Evolutionary conservation across 2,888 invertebrate genomes (phyloP).

Genomic region (Acanthococcus lagerstroemiae): DNA sequence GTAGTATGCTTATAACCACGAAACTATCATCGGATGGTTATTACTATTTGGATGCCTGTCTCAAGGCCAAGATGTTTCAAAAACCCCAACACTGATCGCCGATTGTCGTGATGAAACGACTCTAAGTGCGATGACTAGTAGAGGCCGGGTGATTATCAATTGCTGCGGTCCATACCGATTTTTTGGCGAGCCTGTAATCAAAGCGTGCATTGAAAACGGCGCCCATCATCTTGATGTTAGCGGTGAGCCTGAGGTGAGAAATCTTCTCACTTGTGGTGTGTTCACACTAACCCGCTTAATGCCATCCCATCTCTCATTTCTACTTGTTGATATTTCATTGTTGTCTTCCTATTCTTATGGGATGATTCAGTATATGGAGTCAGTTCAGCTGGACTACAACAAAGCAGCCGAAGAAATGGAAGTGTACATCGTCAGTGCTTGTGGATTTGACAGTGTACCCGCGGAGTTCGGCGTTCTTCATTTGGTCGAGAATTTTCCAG

Average conservation of each 20-base stretch:
- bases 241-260: slow-evolving; percentile 70
- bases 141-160: slow-evolving; percentile 71
- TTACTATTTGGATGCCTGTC: neutral
- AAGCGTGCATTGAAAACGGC: slow-evolving; percentile 70
- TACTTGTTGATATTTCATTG: too few species aligned
- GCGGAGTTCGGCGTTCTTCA: slow-evolving; percentile 73
- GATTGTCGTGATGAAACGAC: slow-evolving; percentile 50
- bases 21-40: slow-evolving; percentile 25
- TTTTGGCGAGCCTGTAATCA: slow-evolving; percentile 81
- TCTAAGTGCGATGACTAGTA: slow-evolving; percentile 66
- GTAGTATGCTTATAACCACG: slow-evolving; percentile 12
- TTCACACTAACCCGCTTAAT: too few species aligned
- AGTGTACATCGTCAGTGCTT: slow-evolving; percentile 77
- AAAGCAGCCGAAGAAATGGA: slow-evolving; percentile 62
- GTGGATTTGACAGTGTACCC: slow-evolving; percentile 92
- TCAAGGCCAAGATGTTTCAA: slow-evolving; percentile 14
- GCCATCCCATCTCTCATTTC: too few species aligned
- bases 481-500: slow-evolving; percentile 65
- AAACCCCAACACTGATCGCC: slow-evolving; percentile 13
- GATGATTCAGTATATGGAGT: slow-evolving; percentile 72
- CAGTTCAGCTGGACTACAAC: slow-evolving; percentile 71
- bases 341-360: too few species aligned
- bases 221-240: slow-evolving; percentile 87
- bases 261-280: neutral
- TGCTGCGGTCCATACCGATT: slow-evolving; percentile 85